These are phyloP conservation scores for Gastracanthus pulcherrimus DNA, from an alignment of 2,888 invertebrate species.

Conservation along the genomic window DNA sequence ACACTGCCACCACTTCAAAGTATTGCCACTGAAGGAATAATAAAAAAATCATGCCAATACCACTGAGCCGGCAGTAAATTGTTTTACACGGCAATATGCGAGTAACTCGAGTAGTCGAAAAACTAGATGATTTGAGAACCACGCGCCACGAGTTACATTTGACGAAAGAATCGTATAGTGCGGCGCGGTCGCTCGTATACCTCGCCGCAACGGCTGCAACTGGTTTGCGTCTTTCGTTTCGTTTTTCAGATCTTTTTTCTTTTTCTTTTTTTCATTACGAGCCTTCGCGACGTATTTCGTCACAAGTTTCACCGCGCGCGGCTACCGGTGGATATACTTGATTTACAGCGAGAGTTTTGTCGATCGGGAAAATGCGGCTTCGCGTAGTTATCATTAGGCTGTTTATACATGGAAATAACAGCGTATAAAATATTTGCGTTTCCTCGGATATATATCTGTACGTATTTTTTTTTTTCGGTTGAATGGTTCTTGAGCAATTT, in stretches of 20 bases:
- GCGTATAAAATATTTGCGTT: background rate
- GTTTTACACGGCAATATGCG: too few species aligned
- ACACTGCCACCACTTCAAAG: too few species aligned
- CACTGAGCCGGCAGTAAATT: too few species aligned
- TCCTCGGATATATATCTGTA: background rate
- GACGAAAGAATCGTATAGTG: background rate
- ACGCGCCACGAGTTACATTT: background rate
- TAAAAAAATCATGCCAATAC: too few species aligned
- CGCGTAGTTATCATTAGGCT: background rate
- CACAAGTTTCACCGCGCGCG: conserved; percentile 22
- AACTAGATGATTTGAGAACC: background rate
- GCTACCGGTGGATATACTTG: background rate
- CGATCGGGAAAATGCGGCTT: background rate
- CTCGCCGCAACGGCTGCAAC: conserved; percentile 6
- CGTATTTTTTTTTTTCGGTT: background rate
- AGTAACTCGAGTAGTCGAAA: background rate
- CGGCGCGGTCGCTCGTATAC: background rate
- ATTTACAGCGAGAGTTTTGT: conserved; percentile 8
- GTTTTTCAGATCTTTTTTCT: conserved; percentile 20
- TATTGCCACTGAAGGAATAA: too few species aligned
- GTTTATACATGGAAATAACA: background rate
- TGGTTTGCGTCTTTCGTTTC: conserved; percentile 23
- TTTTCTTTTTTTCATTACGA: background rate
- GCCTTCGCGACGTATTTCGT: background rate
- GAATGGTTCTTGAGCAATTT: background rate